Conservation (phyloP, 2,797 vertebrate species). For the Macropus fuliginosus region DNA sequence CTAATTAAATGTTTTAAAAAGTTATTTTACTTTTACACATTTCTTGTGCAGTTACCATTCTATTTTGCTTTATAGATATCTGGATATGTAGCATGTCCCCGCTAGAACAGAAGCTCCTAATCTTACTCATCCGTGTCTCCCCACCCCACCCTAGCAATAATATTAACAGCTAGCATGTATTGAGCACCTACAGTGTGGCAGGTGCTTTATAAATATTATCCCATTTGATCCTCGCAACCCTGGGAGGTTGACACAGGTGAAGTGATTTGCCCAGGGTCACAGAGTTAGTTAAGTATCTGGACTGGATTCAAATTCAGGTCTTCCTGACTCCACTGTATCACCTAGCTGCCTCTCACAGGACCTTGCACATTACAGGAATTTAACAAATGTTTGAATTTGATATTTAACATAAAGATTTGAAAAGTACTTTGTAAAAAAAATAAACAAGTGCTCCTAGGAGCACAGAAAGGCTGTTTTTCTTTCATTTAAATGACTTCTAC, state of each 20-base stretch:
- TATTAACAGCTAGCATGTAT: neutral
- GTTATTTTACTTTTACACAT: neutral
- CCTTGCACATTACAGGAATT: neutral
- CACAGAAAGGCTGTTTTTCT: neutral
- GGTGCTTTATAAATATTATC: neutral
- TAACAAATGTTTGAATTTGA: neutral
- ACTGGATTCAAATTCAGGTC: neutral
- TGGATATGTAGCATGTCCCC: too few species aligned
- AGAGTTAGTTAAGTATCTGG: neutral
- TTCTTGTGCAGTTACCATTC: neutral
- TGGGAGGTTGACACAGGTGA: neutral
- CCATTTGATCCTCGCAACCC: neutral
- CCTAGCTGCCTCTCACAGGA: too few species aligned
- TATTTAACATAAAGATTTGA: neutral
- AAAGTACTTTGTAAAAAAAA: neutral
- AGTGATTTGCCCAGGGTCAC: neutral
- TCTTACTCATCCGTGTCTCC: neutral
- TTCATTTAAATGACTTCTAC: neutral
- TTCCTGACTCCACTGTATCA: neutral
- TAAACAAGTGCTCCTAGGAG: neutral
- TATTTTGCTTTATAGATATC: neutral
- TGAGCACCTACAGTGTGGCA: neutral
- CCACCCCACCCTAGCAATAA: neutral
- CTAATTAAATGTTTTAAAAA: neutral
- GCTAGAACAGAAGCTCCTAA: neutral